Conservation (phyloP, 2,113 vertebrate genomes). For the Osmerus eperlanus region DNA sequence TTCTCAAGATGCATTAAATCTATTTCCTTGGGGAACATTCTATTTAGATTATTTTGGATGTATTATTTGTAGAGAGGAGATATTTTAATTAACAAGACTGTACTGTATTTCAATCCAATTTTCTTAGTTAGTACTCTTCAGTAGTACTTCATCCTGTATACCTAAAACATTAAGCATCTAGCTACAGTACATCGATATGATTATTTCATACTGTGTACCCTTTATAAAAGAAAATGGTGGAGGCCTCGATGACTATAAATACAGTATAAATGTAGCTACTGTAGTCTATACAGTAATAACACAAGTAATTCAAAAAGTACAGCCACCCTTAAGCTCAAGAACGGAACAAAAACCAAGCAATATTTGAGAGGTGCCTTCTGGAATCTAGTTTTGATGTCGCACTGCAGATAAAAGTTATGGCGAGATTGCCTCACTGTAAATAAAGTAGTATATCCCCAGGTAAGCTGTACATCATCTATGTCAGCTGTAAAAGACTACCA, state of each 20-base stretch:
- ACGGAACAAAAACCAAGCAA: slow-evolving; percentile 33
- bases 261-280: background rate
- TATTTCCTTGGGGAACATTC: slow-evolving; percentile 42
- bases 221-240: background rate
- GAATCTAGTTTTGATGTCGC: slow-evolving; percentile 36
- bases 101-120: background rate
- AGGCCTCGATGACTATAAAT: background rate
- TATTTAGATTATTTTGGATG: background rate
- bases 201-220: background rate
- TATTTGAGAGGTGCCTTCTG: slow-evolving; percentile 30
- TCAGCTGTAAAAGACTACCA: slow-evolving; percentile 34
- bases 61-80: background rate
- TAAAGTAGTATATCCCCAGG: slow-evolving; percentile 42
- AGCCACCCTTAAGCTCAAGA: slow-evolving; percentile 40
- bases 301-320: slow-evolving; percentile 37
- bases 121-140: background rate
- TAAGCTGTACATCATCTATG: slow-evolving; percentile 57
- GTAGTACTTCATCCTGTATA: background rate
- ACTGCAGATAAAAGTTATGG: slow-evolving; percentile 25
- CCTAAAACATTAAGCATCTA: background rate
- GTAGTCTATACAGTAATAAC: slow-evolving; percentile 23
- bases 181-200: background rate
- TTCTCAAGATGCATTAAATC: slow-evolving; percentile 45
- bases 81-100: slow-evolving; percentile 9
- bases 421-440: slow-evolving; percentile 31